Evolutionary conservation across 1,140 invertebrate species (phyloP).

Genomic region (Drosophila hydei): DNA sequence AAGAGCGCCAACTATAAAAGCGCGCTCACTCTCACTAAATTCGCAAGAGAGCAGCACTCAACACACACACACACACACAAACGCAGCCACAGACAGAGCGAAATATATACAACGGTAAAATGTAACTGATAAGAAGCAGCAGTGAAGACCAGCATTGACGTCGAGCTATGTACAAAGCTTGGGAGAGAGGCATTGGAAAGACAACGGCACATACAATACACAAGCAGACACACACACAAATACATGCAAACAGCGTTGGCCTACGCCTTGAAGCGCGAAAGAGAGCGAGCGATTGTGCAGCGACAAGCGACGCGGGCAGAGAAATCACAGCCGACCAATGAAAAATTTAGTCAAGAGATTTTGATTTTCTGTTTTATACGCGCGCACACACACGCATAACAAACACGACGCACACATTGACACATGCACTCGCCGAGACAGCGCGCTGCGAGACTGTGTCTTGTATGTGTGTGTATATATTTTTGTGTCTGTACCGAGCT

Average conservation of each 20-base stretch:
- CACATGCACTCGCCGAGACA: constrained; percentile 13
- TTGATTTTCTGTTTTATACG: constrained; percentile 84
- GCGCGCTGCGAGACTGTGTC: constrained; percentile 18
- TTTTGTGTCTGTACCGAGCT: constrained; percentile 18
- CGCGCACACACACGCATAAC: constrained; percentile 60
- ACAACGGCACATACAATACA: constrained; percentile 37
- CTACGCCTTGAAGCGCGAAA: constrained; percentile 29
- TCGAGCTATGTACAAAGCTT: constrained; percentile 57
- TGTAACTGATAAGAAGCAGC: constrained; percentile 65
- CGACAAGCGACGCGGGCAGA: constrained; percentile 56
- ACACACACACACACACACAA: constrained; percentile 25
- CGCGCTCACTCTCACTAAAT: constrained; percentile 29
- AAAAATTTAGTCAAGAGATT: constrained; percentile 84
- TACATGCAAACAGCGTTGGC: constrained; percentile 4
- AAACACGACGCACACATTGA: constrained; percentile 50
- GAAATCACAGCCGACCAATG: constrained; percentile 84
- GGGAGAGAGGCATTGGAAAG: constrained; percentile 61
- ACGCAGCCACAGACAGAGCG: constrained; percentile 41
- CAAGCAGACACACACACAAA: constrained; percentile 41
- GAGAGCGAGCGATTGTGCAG: constrained; percentile 37
- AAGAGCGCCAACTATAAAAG: constrained; percentile 62
- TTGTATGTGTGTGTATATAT: constrained; percentile 13
- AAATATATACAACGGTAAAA: constrained; percentile 24
- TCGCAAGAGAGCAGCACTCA: constrained; percentile 32
- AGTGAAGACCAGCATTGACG: constrained; percentile 23